Evolutionary conservation across 2,797 vertebrate genomes (phyloP).

Genomic region (Paguma larvata): DNA sequence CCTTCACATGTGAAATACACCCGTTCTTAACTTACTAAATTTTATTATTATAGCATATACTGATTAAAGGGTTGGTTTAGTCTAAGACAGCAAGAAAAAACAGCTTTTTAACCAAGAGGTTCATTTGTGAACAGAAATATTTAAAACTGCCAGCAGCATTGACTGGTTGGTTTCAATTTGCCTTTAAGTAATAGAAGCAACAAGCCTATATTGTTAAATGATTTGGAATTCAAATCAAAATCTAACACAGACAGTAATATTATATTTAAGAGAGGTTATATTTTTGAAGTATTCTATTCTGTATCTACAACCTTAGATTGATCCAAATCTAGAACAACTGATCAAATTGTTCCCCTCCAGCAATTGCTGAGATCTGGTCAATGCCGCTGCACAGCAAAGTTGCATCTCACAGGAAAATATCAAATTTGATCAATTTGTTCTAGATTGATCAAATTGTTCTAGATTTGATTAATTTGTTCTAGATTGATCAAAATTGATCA

Average conservation of each 20-base stretch:
- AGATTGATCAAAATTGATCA: too few relatives aligned
- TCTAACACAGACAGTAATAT: not conserved
- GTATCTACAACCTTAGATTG: not conserved
- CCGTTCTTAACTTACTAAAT: not conserved
- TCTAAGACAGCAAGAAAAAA: constrained; percentile 45
- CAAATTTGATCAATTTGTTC: too few relatives aligned
- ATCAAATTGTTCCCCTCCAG: too few relatives aligned
- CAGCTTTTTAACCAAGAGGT: not conserved
- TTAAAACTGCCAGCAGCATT: constrained; percentile 22
- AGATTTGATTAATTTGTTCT: too few relatives aligned
- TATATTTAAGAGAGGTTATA: not conserved
- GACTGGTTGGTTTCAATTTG: constrained; percentile 6
- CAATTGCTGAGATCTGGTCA: too few relatives aligned
- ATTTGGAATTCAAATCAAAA: constrained; percentile 22
- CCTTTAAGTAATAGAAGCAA: constrained; percentile 16
- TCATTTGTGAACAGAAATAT: constrained; percentile 35
- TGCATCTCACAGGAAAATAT: too few relatives aligned
- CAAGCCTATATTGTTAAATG: not conserved
- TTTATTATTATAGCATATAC: not conserved
- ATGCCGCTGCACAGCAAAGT: too few relatives aligned
- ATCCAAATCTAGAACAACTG: too few relatives aligned
- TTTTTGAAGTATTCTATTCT: not conserved
- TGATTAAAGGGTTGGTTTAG: not conserved
- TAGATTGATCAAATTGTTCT: too few relatives aligned
- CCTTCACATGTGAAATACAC: not conserved